Base-by-base conservation (phyloP, 2,888 invertebrate species). In the Mesorhabditis sp. region DNA sequence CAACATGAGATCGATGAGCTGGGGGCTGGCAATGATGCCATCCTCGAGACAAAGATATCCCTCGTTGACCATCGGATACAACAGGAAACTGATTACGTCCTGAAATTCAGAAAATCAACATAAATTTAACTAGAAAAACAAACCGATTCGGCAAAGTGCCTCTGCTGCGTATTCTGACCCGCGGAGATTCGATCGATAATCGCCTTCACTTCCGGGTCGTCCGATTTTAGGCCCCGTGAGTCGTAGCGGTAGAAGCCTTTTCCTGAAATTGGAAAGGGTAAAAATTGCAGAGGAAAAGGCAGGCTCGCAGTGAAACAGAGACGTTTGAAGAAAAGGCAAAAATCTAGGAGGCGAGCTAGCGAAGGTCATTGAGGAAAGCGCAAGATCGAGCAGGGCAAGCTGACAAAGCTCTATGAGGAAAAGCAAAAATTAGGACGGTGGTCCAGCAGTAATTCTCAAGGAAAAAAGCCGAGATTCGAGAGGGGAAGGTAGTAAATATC, bases 1-100 rank as follows among this genome's bases (percentile, higher is more conserved):
- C 81, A 79, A 79, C 80, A 81, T 80, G 43, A 81, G 76, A 69
- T 81, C 81, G 67, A 81, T 77, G 6, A 77, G 69, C 5, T 67
- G 67, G 10, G 73, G 76, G 28, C 74, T 73, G 4, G 72, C 74
- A 43, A 80, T 79, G 10, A 81, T 76, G 28, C 75, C 76, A 61
- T 80, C 78, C 67, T 81, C 80, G 43, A 81, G 63, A 43, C 78
- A 77, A 42, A 75, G 71, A 67, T 74, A 76, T 10, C 77, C 80
- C 69, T 81, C 81, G 62, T 81, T 81, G 5, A 80, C 71, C 78
- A 79, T 76, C 5, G 81, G 81, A 67, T 71, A 77, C 6, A 81
- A 67, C 2, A 81, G 41, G 42, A 75, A 80, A 4, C 79, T 74
- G 4, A 80, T 67, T 2, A 74, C 73, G 67, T 79, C 80, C 78